Conservation (phyloP, 2,797 vertebrate genomes). For the Parauchenoglanis ngamensis region DNA sequence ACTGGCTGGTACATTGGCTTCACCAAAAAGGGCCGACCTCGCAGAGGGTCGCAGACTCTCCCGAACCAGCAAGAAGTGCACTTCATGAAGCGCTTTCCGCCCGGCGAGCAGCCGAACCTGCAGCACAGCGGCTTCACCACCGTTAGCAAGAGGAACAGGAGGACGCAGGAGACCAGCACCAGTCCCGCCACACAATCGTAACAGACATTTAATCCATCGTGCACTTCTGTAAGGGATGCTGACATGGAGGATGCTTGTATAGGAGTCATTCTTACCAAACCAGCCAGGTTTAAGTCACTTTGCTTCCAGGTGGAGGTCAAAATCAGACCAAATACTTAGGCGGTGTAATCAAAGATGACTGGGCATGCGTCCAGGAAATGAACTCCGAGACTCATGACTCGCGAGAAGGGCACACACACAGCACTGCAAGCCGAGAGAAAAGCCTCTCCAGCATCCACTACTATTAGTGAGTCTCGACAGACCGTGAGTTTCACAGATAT, state of each 20-base stretch:
- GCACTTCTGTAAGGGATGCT: not conserved
- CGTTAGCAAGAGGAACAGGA: constrained; percentile 83
- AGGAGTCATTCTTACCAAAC: not conserved
- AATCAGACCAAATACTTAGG: constrained; percentile 53
- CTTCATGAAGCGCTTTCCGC: constrained; percentile 87
- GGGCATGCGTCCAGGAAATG: constrained; percentile 80
- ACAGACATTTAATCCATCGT: not conserved
- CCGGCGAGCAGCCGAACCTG: constrained; percentile 77
- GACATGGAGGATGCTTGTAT: constrained; percentile 10
- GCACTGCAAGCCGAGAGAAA: constrained; percentile 43
- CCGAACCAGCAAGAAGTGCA: constrained; percentile 88
- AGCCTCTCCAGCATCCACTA: constrained; percentile 7
- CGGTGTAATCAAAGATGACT: constrained; percentile 79
- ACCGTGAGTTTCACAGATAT: not conserved
- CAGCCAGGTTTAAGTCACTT: not conserved
- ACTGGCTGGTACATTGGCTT: constrained; percentile 86
- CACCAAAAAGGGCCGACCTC: constrained; percentile 85
- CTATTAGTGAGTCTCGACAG: not conserved
- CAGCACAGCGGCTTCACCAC: constrained; percentile 87
- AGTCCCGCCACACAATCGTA: constrained; percentile 67
- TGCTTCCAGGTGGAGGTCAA: constrained; percentile 47
- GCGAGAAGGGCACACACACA: constrained; percentile 48
- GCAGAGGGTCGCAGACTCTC: constrained; percentile 83
- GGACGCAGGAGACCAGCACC: constrained; percentile 74
- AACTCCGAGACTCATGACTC: constrained; percentile 40